Percentiles rank a stretch among this genome's conserved stretches.
phyloP scores from a whole-genome alignment of 2,797 vertebrate species.

The Sebastes itinus region DNA sequence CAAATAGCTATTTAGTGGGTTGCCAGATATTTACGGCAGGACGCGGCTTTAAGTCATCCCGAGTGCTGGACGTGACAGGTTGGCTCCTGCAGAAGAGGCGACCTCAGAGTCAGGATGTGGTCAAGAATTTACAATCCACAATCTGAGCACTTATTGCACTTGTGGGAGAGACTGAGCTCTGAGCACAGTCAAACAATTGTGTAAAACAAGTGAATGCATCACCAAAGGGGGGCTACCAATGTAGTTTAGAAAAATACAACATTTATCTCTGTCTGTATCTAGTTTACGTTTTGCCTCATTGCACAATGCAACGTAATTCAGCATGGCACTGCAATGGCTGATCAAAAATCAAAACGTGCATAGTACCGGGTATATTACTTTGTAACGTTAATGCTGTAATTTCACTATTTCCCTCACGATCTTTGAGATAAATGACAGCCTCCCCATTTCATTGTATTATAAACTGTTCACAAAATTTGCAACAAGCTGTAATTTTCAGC shows the following conservation, averaged over 20 bases:
- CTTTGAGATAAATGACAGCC: background rate
- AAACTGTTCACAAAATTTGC: background rate
- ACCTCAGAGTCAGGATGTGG: conserved; percentile 55
- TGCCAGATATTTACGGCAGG: conserved; percentile 56
- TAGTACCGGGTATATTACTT: background rate
- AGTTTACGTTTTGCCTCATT: background rate
- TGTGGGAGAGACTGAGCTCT: conserved; percentile 9
- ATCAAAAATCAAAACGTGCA: background rate
- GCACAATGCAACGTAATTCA: background rate
- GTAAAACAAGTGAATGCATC: background rate
- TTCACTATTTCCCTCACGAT: background rate
- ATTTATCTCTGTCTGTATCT: background rate
- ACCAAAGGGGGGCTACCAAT: background rate
- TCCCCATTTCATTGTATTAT: background rate
- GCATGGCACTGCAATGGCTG: background rate
- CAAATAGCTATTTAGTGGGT: conserved; percentile 57
- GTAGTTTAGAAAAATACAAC: background rate
- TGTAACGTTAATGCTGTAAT: background rate
- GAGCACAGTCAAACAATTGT: background rate
- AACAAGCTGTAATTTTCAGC: background rate
- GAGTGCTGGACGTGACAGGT: conserved; percentile 28
- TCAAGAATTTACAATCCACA: conserved; percentile 40
- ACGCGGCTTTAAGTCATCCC: conserved; percentile 46
- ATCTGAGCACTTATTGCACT: conserved; percentile 16
- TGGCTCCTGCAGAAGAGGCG: conserved; percentile 30